Conservation (phyloP, 2,888 invertebrate species). For the Abscondita cerata region DNA sequence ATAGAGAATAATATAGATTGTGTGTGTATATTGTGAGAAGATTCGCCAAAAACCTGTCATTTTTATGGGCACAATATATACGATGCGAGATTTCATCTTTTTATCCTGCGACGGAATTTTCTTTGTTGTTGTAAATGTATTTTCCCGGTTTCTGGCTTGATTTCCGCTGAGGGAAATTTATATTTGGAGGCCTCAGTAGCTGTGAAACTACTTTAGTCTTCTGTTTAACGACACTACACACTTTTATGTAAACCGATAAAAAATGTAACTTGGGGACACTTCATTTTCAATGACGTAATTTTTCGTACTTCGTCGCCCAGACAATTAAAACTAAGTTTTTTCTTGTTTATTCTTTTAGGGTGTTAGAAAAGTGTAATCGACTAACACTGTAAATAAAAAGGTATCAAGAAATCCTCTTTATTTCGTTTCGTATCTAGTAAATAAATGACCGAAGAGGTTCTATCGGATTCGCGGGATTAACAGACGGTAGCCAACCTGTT, state of each 20-base stretch:
- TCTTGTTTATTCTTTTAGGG: background rate
- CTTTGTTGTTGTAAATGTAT: constrained; percentile 53
- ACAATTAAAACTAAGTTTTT: background rate
- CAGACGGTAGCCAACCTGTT: constrained; percentile 23
- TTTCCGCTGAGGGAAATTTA: constrained; percentile 57
- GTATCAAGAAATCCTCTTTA: constrained; percentile 22
- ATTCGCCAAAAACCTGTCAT: constrained; percentile 50
- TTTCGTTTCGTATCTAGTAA: constrained; percentile 26
- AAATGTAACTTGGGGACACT: constrained; percentile 18
- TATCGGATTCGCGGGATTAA: constrained; percentile 27
- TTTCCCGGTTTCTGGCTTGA: constrained; percentile 50
- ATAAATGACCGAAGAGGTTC: constrained; percentile 26
- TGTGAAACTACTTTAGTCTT: constrained; percentile 34
- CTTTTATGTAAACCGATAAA: constrained; percentile 23
- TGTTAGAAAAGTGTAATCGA: constrained; percentile 10
- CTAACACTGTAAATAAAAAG: constrained; percentile 23
- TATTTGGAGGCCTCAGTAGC: constrained; percentile 46
- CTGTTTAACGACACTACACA: constrained; percentile 24
- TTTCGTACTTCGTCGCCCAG: background rate
- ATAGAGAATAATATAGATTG: constrained; percentile 50
- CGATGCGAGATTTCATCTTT: constrained; percentile 51
- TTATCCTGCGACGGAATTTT: constrained; percentile 48
- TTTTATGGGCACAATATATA: constrained; percentile 52
- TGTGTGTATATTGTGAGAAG: constrained; percentile 45
- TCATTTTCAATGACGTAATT: constrained; percentile 21